A percentile compares a stretch with the other conserved stretches of the same genome.
Conservation (phyloP, 2,888 invertebrate species). For the Linyphia triangularis region DNA sequence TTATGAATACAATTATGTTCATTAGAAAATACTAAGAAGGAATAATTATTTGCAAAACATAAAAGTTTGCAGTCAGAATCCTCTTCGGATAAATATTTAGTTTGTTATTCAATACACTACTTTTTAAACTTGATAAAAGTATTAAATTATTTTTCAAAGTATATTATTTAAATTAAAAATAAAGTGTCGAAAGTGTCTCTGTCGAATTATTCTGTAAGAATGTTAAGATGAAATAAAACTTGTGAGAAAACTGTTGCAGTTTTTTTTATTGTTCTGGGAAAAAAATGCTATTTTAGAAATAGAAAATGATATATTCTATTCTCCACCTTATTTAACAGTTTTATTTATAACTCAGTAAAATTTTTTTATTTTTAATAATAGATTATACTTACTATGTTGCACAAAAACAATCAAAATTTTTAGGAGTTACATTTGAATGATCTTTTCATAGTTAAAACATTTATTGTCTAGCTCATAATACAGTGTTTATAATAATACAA, state of each 20-base stretch:
- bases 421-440: too few species aligned
- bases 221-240: conserved; percentile 64
- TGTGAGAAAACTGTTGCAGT: conserved; percentile 35
- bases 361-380: too few species aligned
- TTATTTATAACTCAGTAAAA: background rate
- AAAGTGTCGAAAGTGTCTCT: conserved; percentile 6
- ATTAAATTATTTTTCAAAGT: conserved; percentile 35
- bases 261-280: too few species aligned
- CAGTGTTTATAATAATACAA: too few species aligned
- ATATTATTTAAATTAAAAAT: background rate
- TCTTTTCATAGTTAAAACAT: too few species aligned
- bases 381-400: too few species aligned
- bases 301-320: background rate
- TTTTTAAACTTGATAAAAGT: background rate
- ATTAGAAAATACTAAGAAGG: too few species aligned
- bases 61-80: too few species aligned
- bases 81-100: background rate
- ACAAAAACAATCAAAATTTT: too few species aligned
- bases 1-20: too few species aligned
- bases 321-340: background rate
- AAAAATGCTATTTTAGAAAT: background rate
- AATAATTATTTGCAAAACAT: too few species aligned
- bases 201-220: conserved; percentile 48
- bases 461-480: too few species aligned
- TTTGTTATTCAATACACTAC: background rate